A percentile compares a stretch with the other conserved stretches of the same genome.
phyloP scores from a whole-genome alignment of 2,797 vertebrate genomes.

The Neopelma chrysocephalum region DNA sequence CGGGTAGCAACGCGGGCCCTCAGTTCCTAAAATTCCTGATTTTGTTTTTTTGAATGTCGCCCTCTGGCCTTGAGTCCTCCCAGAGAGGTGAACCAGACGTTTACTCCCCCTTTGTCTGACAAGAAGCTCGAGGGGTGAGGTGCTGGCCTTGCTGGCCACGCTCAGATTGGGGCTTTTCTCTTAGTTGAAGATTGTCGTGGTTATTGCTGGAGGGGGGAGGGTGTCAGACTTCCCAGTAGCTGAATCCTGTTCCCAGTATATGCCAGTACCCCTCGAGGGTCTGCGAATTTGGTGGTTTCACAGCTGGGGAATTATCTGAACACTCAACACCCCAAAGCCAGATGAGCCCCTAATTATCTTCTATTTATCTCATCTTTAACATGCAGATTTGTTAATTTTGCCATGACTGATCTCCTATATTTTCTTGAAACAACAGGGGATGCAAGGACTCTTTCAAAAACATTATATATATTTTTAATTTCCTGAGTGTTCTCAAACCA shows the following conservation, averaged over 20 bases:
- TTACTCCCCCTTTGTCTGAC: background rate
- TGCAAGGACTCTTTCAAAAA: background rate
- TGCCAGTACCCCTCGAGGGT: background rate
- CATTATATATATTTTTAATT: conserved; percentile 64
- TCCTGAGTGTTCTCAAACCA: background rate
- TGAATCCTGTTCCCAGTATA: background rate
- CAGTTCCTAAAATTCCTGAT: background rate
- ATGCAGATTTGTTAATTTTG: conserved; percentile 56
- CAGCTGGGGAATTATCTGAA: background rate
- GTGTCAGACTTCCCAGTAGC: background rate
- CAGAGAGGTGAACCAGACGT: fast-evolving
- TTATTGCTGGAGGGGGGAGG: background rate
- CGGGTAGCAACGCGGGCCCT: background rate
- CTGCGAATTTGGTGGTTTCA: background rate
- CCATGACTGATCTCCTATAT: background rate
- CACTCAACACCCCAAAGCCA: background rate
- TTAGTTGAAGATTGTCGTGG: fast-evolving
- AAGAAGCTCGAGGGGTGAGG: background rate
- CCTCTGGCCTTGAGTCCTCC: too few relatives aligned
- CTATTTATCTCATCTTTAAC: background rate
- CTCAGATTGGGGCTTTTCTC: background rate
- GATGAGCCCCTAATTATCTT: background rate
- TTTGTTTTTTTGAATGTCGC: background rate
- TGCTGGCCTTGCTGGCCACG: fast-evolving
- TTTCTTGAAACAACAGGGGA: background rate